These are phyloP conservation scores for Scotopteryx bipunctaria DNA, from an alignment of 2,888 invertebrate genomes.

Conservation along the genomic window DNA sequence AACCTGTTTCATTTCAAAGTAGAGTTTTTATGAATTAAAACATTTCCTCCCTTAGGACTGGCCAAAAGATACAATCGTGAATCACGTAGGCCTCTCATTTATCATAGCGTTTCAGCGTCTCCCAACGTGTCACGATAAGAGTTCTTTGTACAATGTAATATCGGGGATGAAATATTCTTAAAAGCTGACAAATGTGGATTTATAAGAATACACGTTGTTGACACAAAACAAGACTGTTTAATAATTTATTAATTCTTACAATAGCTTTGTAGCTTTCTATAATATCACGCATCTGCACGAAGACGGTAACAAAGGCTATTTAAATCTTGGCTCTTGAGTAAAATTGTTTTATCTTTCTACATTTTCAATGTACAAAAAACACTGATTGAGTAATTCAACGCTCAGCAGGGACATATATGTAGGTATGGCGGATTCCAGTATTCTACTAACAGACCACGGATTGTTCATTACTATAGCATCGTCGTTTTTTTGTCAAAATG, in stretches of 20 bases:
- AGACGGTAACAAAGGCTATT: slow-evolving; percentile 2
- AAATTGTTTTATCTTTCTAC: neutral
- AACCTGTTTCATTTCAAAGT: neutral
- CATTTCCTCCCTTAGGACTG: slow-evolving; percentile 27
- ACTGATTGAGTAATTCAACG: slow-evolving; percentile 15
- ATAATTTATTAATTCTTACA: slow-evolving; percentile 1
- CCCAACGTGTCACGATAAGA: slow-evolving; percentile 52
- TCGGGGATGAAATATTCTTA: slow-evolving; percentile 9
- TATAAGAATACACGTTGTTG: slow-evolving; percentile 1
- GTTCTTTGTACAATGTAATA: slow-evolving; percentile 30
- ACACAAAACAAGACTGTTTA: neutral
- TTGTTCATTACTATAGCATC: too few species aligned
- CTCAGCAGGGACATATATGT: too few species aligned
- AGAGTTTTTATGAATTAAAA: neutral
- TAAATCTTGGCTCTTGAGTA: neutral
- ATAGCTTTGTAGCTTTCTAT: neutral
- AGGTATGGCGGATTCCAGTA: too few species aligned
- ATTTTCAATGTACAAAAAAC: slow-evolving; percentile 13
- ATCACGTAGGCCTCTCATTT: slow-evolving; percentile 59
- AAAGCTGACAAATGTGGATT: neutral
- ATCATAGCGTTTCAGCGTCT: slow-evolving; percentile 57
- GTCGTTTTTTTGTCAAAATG: too few species aligned
- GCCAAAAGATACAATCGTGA: slow-evolving; percentile 45
- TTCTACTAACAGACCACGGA: too few species aligned
- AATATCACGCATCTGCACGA: neutral